Percentiles rank a stretch among this genome's conserved stretches.
phyloP scores from a whole-genome alignment of 2,113 vertebrate species.

The Equus przewalskii region DNA sequence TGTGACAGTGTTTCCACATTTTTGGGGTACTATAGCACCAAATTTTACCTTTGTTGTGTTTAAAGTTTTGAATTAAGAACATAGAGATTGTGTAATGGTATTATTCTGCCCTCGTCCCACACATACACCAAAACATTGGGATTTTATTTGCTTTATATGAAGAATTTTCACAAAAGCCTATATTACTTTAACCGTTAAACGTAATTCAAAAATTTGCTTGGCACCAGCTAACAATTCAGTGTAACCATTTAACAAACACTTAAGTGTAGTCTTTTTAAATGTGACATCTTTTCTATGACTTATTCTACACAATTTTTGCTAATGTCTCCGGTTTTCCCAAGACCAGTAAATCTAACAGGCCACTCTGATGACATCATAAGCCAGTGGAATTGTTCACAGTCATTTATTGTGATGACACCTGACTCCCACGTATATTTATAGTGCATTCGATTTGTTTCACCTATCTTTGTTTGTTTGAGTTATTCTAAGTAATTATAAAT shows the following conservation, averaged over 20 bases:
- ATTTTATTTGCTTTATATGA: not conserved
- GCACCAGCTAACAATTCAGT: not conserved
- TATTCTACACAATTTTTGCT: constrained; percentile 17
- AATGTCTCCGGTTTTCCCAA: not conserved
- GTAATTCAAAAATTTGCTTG: not conserved
- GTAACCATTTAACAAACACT: not conserved
- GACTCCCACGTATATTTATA: not conserved
- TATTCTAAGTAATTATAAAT: not conserved
- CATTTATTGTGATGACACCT: not conserved
- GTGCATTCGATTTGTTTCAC: not conserved
- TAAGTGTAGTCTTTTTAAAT: not conserved
- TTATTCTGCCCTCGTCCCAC: not conserved
- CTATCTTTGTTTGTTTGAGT: not conserved
- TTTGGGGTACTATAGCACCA: not conserved
- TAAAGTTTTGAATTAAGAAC: not conserved
- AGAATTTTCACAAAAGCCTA: not conserved
- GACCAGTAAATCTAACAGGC: constrained; percentile 31
- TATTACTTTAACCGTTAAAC: not conserved
- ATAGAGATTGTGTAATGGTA: accelerated
- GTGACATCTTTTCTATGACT: not conserved
- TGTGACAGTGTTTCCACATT: accelerated
- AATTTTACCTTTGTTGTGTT: not conserved
- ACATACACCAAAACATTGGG: accelerated
- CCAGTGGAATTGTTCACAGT: not conserved
- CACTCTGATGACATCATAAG: constrained; percentile 49